These are phyloP conservation scores for Xiphophorus couchianus DNA, from an alignment of 2,113 vertebrate species.

Conservation along the genomic window DNA sequence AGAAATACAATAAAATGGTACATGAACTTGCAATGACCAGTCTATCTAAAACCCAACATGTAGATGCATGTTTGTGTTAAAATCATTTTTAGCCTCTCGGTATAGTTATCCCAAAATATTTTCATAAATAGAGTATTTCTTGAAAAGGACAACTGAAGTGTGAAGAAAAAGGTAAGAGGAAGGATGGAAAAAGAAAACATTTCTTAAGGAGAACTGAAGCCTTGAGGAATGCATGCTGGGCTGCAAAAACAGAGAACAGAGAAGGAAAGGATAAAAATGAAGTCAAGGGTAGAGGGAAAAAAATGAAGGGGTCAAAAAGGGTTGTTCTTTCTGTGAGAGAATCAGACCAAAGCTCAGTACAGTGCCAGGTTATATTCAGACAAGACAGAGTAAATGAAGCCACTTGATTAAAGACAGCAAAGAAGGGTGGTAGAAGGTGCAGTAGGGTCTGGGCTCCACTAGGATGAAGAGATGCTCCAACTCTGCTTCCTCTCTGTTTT, in stretches of 20 bases:
- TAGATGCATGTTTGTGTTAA: slow-evolving; percentile 56
- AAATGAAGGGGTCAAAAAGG: slow-evolving; percentile 23
- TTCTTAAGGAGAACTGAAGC: slow-evolving; percentile 30
- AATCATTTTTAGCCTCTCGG: neutral
- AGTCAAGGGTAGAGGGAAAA: slow-evolving; percentile 47
- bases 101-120: neutral
- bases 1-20: neutral
- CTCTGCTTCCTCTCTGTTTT: slow-evolving; percentile 34
- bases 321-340: slow-evolving; percentile 42
- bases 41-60: slow-evolving; percentile 36
- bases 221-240: slow-evolving; percentile 58
- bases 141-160: slow-evolving; percentile 4
- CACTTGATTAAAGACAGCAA: slow-evolving; percentile 58
- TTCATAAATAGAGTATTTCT: slow-evolving; percentile 19
- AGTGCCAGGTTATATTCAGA: slow-evolving; percentile 69
- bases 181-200: slow-evolving; percentile 29
- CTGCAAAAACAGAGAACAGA: slow-evolving; percentile 51
- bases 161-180: slow-evolving; percentile 6
- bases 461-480: slow-evolving; percentile 19
- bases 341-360: slow-evolving; percentile 37
- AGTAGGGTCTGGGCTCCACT: neutral
- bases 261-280: slow-evolving; percentile 62
- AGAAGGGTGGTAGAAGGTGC: slow-evolving; percentile 19
- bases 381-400: slow-evolving; percentile 68
- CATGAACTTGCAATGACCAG: neutral